Base-by-base conservation (phyloP, 2,797 vertebrate species). In the Lutjanus argentimaculatus region DNA sequence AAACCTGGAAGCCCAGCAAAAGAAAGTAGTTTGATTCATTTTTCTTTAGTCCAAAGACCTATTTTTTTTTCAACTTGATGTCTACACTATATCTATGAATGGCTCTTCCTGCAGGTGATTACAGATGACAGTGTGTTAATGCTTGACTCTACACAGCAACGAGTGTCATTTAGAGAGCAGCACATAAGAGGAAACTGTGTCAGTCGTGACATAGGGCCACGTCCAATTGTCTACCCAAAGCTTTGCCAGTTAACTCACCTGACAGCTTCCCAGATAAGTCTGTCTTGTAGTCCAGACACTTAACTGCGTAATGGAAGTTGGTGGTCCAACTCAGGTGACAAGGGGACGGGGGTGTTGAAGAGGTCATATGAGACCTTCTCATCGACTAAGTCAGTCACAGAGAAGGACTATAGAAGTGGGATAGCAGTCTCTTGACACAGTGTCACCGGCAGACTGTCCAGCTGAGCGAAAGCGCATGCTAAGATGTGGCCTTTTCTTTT, bases 251-350 rank as follows among this genome's bases (percentile, higher is more conserved):
- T 94, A 89, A 89, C 87, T 94, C 91, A 93, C 92, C 93, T 95
- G 93, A 95, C 94, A 94, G 94, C 83, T 92, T 87, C 82, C 78
- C 14, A 92, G 95, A 96, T 95, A 95, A 94, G 89, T 93, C 91
- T 83, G 90, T 89, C 89, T 92, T 89, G 88, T 91, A 88, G 87
- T 90, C 72, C 65, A 92, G 93, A 92, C 91, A 85, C 91, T 94
- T 90, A 91, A 87, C 90, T 80, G 72, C 63, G 79, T 91, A 93
- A 90, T 86, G 92, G 90, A 93, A 95, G 89, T 89, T 90, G 89
- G 92, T 93, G 90, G 92, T 92, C 89, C 69, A 82, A 78, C 91
- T 91, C 93, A 93, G 93, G 94, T 96, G 95, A 95, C 93, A 94
- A 90, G 89, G 89, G 89, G 86, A 87, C 46, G 67, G 79, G 79